phyloP scores from a whole-genome alignment of 2,113 vertebrate genomes.

The Alosa alosa region DNA sequence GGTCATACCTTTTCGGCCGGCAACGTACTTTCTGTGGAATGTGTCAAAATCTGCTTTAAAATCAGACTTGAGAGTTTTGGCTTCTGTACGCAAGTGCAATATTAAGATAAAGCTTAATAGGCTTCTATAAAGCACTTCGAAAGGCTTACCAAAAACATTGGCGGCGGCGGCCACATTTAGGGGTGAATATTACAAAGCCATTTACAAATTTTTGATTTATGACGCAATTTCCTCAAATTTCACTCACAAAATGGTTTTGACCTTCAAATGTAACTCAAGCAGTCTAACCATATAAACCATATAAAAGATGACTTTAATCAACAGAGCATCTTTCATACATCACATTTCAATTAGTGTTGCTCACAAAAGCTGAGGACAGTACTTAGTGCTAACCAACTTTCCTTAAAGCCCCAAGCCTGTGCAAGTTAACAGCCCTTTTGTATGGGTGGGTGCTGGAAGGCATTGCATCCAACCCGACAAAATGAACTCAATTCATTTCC shows the following conservation, averaged over 20 bases:
- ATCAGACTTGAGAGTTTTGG: neutral
- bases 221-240: neutral
- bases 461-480: neutral
- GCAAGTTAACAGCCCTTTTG: neutral
- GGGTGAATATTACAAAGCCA: neutral
- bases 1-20: neutral
- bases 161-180: neutral
- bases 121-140: neutral
- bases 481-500: neutral
- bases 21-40: neutral
- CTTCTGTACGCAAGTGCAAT: neutral
- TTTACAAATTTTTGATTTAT: neutral
- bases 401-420: neutral
- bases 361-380: neutral
- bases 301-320: neutral
- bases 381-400: neutral
- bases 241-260: neutral
- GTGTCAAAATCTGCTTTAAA: neutral
- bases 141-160: neutral
- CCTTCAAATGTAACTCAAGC: neutral
- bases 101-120: neutral
- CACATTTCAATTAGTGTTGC: neutral
- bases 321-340: neutral
- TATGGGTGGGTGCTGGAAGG: neutral
- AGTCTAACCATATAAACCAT: neutral